Base-by-base conservation (phyloP, 2,113 vertebrate species). In the Ivindomyrus marchei region DNA sequence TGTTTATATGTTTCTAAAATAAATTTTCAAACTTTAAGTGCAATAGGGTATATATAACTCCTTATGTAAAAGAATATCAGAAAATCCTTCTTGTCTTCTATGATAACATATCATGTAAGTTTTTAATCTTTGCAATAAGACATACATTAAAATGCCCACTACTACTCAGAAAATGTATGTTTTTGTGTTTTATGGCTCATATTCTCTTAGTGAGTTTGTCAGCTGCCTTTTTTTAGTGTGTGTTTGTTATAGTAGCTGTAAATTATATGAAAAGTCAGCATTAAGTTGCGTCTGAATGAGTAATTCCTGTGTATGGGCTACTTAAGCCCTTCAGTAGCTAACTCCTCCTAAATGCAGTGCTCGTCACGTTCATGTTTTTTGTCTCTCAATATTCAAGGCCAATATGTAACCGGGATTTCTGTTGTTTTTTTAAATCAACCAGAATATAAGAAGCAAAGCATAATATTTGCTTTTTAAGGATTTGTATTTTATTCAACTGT, bases 91-190 rank as follows among this genome's bases (percentile, higher is more conserved):
- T 47, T 87, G 50, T 87, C 50, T 56, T 56, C 50, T 36, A 87
- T 39, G 27, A 87, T 80, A 50, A 31, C 88, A 80, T 80, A 80
- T 80, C 47, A 80, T 89, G 88, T 89, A 80, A 42, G 17, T 89
- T 52, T 87, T 47, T 52, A 50, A 89, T 53, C 70, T 84, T 89
- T 84, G 88, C 88, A 89, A 89, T 89, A 89, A 89, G 88, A 62
- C 53, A 45, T 62, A 88, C 52, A 88, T 36, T 66, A 88, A 66
- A 62, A 88, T 62, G 74, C 4, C 49, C 31, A 45, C 39, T 36
- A 87, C 47, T 53, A 39, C 85, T 87, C 49, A 87, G 85, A 87
- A 52, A 3, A 11, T 47, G n/a, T 87, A n/a, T 39, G 49, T 80
- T 80, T 74, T 80, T 80, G 17, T 80, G 74, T 80, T 80, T 80